Evolutionary conservation across 2,113 vertebrate species (phyloP).

Genomic region (Seriola rivoliana): DNA sequence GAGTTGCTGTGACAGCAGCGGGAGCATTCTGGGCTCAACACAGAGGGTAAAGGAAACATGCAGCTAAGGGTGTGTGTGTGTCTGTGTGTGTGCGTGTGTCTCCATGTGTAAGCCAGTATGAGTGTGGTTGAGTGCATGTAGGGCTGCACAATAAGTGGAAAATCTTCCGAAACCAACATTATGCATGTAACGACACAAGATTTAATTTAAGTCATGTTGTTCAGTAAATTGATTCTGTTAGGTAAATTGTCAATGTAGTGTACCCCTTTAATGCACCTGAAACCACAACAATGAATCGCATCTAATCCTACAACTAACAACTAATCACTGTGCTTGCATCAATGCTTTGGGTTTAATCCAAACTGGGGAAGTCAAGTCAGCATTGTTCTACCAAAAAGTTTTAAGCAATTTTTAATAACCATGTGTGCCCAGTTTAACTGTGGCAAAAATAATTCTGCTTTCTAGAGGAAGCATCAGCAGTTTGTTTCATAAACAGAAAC

Average conservation of each 20-base stretch:
- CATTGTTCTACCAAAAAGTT: not conserved
- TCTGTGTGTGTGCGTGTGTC: constrained; percentile 5
- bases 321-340: constrained; percentile 5
- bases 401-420: not conserved
- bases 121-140: constrained; percentile 6
- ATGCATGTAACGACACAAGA: not conserved
- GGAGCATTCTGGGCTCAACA: constrained; percentile 79
- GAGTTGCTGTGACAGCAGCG: constrained; percentile 83
- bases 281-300: constrained; percentile 14
- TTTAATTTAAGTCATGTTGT: constrained; percentile 6
- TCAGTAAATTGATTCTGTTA: constrained; percentile 30
- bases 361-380: not conserved
- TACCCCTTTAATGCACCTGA: constrained; percentile 11
- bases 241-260: constrained; percentile 1
- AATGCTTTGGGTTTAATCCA: constrained; percentile 21
- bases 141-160: not conserved
- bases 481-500: constrained; percentile 2
- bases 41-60: constrained; percentile 73
- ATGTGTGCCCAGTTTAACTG: not conserved
- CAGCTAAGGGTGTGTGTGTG: constrained; percentile 34
- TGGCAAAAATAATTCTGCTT: not conserved
- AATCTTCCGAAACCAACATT: constrained; percentile 1
- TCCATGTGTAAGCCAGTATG: not conserved
- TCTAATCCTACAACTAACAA: constrained; percentile 35
- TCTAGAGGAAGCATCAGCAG: constrained; percentile 11